These are phyloP conservation scores for Nasonovia ribisnigri DNA, from an alignment of 2,888 invertebrate genomes.

Conservation along the genomic window DNA sequence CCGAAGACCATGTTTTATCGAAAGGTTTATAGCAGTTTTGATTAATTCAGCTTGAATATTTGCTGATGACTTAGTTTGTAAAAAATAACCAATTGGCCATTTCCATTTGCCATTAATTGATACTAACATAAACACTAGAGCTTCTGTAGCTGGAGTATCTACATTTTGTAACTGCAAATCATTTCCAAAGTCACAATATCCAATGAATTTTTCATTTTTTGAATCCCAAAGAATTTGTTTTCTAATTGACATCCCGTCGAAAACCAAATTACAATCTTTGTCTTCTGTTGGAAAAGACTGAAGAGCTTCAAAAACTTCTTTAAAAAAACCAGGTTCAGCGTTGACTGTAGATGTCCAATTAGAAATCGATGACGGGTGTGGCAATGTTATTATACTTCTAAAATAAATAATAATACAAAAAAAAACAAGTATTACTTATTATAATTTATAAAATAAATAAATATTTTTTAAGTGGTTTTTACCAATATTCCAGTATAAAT, in stretches of 20 bases:
- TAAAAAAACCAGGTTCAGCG: conserved; percentile 47
- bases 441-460: too few species aligned
- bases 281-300: conserved; percentile 14
- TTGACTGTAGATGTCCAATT: conserved; percentile 46
- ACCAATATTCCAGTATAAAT: too few species aligned
- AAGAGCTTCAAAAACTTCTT: conserved; percentile 42
- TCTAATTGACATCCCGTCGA: conserved; percentile 27
- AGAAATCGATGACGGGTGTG: conserved; percentile 40
- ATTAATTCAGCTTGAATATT: conserved; percentile 44
- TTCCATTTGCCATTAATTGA: conserved; percentile 65
- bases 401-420: too few species aligned
- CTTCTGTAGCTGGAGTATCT: conserved; percentile 65
- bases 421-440: too few species aligned
- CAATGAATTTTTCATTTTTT: conserved; percentile 30
- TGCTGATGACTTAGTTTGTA: conserved; percentile 45
- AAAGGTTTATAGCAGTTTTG: conserved; percentile 37
- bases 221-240: conserved; percentile 40
- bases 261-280: conserved; percentile 48
- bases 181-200: conserved; percentile 50
- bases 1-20: conserved; percentile 35
- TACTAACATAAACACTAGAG: conserved; percentile 66
- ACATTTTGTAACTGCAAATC: conserved; percentile 9
- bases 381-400: conserved; percentile 19
- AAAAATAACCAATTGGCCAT: conserved; percentile 67
- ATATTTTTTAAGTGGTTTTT: too few species aligned